A percentile compares a stretch with the other conserved stretches of the same genome.
These are phyloP conservation scores for Heteronetta atricapilla DNA, from an alignment of 2,113 vertebrate genomes.

Conservation along the genomic window DNA sequence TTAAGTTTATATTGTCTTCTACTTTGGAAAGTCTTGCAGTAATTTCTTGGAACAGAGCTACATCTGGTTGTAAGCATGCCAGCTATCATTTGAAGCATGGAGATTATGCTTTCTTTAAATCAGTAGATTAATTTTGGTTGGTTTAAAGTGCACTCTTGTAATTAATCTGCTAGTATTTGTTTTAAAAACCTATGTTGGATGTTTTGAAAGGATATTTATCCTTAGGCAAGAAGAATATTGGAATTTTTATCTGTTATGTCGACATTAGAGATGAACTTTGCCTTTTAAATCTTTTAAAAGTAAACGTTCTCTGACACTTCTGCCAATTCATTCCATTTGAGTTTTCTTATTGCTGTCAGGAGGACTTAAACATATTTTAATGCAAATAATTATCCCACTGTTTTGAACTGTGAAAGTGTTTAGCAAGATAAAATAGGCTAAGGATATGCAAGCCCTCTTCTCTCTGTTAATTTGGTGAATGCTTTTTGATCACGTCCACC, in stretches of 20 bases:
- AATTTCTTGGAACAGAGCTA: conserved; percentile 37
- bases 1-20: conserved; percentile 14
- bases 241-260: conserved; percentile 12
- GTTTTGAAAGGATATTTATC: conserved; percentile 63
- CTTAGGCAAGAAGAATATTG: conserved; percentile 38
- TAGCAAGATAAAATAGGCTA: conserved; percentile 64
- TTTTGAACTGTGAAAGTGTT: conserved; percentile 23
- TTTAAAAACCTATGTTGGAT: conserved; percentile 47
- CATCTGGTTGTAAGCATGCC: conserved; percentile 11
- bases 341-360: conserved; percentile 48
- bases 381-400: conserved; percentile 49
- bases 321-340: conserved; percentile 37
- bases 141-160: conserved; percentile 12
- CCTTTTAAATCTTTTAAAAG: conserved; percentile 49
- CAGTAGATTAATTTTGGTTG: conserved; percentile 44
- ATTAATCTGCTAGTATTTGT: conserved; percentile 61
- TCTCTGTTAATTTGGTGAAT: conserved; percentile 46
- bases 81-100: conserved; percentile 9
- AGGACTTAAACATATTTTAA: conserved; percentile 52
- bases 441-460: conserved; percentile 58
- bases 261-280: neutral
- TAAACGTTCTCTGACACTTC: conserved; percentile 49
- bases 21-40: conserved; percentile 3
- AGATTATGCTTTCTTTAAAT: conserved; percentile 50
- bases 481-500: conserved; percentile 69